Evolutionary conservation across 1,140 invertebrate species (phyloP).

Genomic region (Zelostemma sp.): DNA sequence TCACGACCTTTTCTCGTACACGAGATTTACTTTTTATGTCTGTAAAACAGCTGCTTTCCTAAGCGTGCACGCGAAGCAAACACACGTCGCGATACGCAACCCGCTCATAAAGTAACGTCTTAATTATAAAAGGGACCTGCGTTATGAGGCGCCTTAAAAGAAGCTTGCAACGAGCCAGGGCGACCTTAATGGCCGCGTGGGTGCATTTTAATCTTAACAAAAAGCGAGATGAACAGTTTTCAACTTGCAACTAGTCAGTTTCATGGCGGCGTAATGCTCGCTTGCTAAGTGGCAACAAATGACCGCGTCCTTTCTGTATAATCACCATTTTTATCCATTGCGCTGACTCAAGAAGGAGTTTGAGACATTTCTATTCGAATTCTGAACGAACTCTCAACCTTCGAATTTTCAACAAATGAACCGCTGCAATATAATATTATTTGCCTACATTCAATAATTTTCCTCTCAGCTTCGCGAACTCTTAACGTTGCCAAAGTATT

Average conservation of each 20-base stretch:
- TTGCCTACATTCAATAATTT: not conserved
- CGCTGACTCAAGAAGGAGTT: too few relatives aligned
- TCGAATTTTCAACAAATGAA: too few relatives aligned
- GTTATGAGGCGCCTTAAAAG: constrained; percentile 49
- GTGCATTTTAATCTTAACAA: constrained; percentile 26
- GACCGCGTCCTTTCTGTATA: too few relatives aligned
- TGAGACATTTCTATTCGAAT: too few relatives aligned
- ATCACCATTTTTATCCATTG: too few relatives aligned
- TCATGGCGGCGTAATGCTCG: constrained; percentile 11
- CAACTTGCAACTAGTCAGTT: not conserved
- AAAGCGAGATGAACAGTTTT: constrained; percentile 1
- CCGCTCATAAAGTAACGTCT: constrained; percentile 61
- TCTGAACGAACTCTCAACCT: too few relatives aligned
- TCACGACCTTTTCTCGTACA: constrained; percentile 22
- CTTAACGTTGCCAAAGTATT: constrained; percentile 3
- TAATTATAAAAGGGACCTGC: constrained; percentile 61
- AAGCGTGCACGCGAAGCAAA: constrained; percentile 14
- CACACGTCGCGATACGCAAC: constrained; percentile 20
- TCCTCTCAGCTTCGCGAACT: constrained; percentile 1
- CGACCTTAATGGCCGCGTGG: constrained; percentile 54
- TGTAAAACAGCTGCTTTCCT: constrained; percentile 27
- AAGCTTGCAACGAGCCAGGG: constrained; percentile 32
- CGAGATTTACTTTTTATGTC: constrained; percentile 38
- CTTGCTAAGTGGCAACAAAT: constrained; percentile 15
- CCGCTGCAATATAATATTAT: too few relatives aligned